Percentiles rank a stretch among this genome's conserved stretches.
phyloP scores from a whole-genome alignment of 2,797 vertebrate genomes.

The Acridotheres tristis region DNA sequence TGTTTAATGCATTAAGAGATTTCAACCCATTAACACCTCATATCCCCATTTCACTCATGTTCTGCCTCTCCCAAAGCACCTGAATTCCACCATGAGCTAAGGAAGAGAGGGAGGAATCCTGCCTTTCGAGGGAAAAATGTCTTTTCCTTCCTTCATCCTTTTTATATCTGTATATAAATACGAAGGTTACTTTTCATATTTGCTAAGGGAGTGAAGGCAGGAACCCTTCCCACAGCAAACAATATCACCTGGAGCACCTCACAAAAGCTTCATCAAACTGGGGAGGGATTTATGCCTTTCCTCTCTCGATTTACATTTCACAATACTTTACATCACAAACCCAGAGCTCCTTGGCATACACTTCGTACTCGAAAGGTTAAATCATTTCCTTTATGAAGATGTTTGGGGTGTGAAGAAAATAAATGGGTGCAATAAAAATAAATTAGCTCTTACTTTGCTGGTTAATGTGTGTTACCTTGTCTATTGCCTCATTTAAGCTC shows the following conservation, averaged over 20 bases:
- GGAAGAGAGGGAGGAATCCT: background rate
- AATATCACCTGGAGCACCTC: background rate
- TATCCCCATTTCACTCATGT: background rate
- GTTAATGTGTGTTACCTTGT: background rate
- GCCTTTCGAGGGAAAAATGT: background rate
- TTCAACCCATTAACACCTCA: constrained; percentile 45
- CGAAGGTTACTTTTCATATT: background rate
- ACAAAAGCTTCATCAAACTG: background rate
- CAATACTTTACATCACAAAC: background rate
- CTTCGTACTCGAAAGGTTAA: background rate
- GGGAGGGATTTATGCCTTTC: background rate
- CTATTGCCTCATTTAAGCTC: background rate
- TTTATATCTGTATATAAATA: background rate
- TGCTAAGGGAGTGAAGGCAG: background rate
- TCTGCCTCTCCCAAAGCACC: background rate
- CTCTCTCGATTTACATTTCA: background rate
- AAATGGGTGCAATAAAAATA: constrained; percentile 11
- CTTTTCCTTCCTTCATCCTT: background rate
- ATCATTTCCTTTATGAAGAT: background rate
- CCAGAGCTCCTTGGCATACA: background rate
- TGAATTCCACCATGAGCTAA: constrained; percentile 13
- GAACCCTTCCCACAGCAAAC: background rate
- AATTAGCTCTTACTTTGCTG: background rate
- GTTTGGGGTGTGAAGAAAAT: background rate
- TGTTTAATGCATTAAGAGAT: constrained; percentile 15